phyloP scores from a whole-genome alignment of 2,888 invertebrate genomes.

The Caenorhabditis sp. region DNA sequence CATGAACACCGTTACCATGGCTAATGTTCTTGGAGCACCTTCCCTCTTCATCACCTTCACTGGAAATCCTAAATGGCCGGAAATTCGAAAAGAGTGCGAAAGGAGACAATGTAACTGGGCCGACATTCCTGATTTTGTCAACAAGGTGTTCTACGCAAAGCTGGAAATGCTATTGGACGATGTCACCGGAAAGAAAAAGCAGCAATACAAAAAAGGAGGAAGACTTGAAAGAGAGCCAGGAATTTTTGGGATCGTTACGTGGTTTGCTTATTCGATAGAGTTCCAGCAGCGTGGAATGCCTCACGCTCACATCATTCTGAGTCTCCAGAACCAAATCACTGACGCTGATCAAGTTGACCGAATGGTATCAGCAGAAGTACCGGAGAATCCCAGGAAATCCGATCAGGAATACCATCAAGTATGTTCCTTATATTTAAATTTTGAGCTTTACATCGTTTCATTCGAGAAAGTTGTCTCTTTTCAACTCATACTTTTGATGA shows the following conservation, averaged over 20 bases:
- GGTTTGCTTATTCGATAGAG: constrained; percentile 38
- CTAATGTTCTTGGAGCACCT: constrained; percentile 27
- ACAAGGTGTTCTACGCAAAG: constrained; percentile 6
- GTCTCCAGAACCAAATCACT: constrained; percentile 7
- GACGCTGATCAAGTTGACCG: constrained; percentile 28
- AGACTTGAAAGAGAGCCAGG: neutral
- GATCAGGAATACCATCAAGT: constrained; percentile 4
- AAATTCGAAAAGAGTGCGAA: constrained; percentile 17
- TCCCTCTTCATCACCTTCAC: constrained; percentile 46
- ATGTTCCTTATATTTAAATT: too few relatives aligned
- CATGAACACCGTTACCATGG: constrained; percentile 17
- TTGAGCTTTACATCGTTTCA: too few relatives aligned
- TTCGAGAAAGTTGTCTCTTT: too few relatives aligned
- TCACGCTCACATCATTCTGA: constrained; percentile 31
- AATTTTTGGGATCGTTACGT: constrained; percentile 18
- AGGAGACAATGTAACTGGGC: neutral
- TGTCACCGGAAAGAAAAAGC: constrained; percentile 2
- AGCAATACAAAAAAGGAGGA: neutral
- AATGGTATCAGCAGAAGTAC: constrained; percentile 12
- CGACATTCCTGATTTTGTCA: constrained; percentile 36
- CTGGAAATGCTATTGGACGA: constrained; percentile 19
- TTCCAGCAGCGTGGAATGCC: constrained; percentile 54
- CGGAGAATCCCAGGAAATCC: neutral
- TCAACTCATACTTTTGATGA: too few relatives aligned
- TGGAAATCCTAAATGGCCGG: constrained; percentile 25